Percentiles rank a stretch among this genome's conserved stretches.
Conservation (phyloP, 2,113 vertebrate genomes). For the Tiliqua scincoides region DNA sequence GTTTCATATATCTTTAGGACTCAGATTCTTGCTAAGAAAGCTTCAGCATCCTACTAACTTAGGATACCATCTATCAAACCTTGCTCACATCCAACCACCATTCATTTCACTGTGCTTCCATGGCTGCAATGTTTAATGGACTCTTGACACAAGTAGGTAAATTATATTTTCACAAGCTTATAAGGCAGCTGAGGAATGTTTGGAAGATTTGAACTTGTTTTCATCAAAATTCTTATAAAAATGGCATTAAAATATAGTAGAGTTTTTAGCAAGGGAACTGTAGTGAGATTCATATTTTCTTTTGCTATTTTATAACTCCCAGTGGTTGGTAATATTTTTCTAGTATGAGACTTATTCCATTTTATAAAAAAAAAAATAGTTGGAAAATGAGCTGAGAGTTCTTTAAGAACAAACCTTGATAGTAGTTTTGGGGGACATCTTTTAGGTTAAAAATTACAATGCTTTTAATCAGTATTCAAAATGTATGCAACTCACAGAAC, state of each 20-base stretch:
- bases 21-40: not conserved
- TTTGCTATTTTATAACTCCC: not conserved
- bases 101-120: not conserved
- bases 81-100: not conserved
- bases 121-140: not conserved
- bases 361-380: not conserved
- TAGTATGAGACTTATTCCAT: not conserved
- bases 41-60: not conserved
- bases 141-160: not conserved
- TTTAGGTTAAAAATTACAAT: not conserved
- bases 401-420: not conserved
- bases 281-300: not conserved
- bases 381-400: not conserved
- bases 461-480: not conserved
- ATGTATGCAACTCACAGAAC: not conserved
- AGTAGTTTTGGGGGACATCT: not conserved
- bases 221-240: not conserved
- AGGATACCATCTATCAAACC: not conserved
- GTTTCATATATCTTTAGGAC: not conserved
- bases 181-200: accelerated
- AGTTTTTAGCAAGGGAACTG: not conserved
- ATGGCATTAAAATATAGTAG: not conserved
- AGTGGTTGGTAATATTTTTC: not conserved
- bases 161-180: not conserved
- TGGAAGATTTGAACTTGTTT: not conserved